Conservation (phyloP, 2,113 vertebrate species). For the Channa argus region DNA sequence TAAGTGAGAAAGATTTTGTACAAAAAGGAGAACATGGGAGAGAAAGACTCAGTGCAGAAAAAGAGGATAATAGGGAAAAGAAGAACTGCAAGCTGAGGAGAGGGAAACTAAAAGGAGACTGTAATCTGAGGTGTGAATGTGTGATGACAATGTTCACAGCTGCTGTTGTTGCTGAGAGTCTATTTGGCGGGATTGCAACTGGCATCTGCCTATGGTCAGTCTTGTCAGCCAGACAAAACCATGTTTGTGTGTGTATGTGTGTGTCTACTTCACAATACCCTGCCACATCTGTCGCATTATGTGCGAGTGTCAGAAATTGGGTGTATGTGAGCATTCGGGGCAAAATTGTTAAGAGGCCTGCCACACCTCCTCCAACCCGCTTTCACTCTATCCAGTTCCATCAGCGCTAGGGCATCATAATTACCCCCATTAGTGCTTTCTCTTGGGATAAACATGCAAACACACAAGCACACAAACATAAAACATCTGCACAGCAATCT, state of each 20-base stretch:
- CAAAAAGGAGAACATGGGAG: conserved; percentile 5
- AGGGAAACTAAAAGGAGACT: conserved; percentile 15
- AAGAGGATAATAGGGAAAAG: conserved; percentile 2
- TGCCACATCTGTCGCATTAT: conserved; percentile 49
- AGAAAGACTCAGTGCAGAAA: not conserved
- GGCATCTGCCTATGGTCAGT: conserved; percentile 49
- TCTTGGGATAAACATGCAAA: conserved; percentile 45
- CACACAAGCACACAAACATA: conserved; percentile 14
- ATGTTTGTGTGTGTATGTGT: conserved; percentile 6
- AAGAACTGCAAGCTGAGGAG: conserved; percentile 1
- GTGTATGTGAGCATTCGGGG: conserved; percentile 13
- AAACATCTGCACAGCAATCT: conserved; percentile 49
- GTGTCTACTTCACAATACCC: conserved; percentile 12
- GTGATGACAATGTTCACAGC: conserved; percentile 32
- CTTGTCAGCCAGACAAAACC: conserved; percentile 32
- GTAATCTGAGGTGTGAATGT: conserved; percentile 45
- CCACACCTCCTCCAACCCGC: conserved; percentile 45
- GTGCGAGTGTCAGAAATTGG: conserved; percentile 19
- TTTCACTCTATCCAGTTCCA: conserved; percentile 40
- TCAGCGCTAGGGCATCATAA: conserved; percentile 59
- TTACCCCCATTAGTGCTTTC: conserved; percentile 58
- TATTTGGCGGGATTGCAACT: conserved; percentile 61
- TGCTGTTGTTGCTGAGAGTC: conserved; percentile 43
- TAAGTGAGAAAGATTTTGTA: conserved; percentile 26
- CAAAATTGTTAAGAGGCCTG: conserved; percentile 37